Percentiles rank a stretch among this genome's conserved stretches.
phyloP scores from a whole-genome alignment of 2,797 vertebrate genomes.

The Podargus strigoides region DNA sequence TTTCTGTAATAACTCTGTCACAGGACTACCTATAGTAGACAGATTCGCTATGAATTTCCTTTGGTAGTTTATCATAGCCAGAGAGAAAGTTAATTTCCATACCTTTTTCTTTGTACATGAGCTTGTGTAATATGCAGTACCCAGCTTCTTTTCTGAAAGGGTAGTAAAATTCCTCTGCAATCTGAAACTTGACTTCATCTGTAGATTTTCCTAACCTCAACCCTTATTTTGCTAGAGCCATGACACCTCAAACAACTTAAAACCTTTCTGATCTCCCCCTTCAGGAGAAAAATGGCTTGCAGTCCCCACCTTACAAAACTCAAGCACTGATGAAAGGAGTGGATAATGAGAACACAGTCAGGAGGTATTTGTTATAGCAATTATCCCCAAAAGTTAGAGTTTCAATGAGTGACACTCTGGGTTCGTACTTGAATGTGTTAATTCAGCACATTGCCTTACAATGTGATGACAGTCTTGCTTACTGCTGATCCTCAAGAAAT shows the following conservation, averaged over 20 bases:
- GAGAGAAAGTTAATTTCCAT: constrained; percentile 58
- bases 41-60: constrained; percentile 51
- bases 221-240: not conserved
- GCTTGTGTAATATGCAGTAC: not conserved
- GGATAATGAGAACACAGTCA: not conserved
- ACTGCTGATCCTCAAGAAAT: not conserved
- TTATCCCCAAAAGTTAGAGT: not conserved
- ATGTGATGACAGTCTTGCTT: not conserved
- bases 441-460: not conserved
- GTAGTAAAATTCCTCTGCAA: not conserved
- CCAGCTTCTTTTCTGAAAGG: constrained; percentile 20
- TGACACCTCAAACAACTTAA: not conserved
- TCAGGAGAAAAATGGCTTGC: constrained; percentile 1
- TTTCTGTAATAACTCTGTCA: constrained; percentile 49
- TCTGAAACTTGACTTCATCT: not conserved
- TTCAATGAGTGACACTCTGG: not conserved
- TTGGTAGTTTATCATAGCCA: constrained; percentile 46
- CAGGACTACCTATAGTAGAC: constrained; percentile 18
- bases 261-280: constrained; percentile 8
- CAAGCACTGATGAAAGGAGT: not conserved
- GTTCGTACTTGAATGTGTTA: not conserved
- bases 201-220: constrained; percentile 16
- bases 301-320: not conserved
- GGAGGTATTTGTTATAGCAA: not conserved
- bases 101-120: constrained; percentile 23